phyloP scores from a whole-genome alignment of 2,113 vertebrate genomes.

The Paracanthobrama guichenoti region DNA sequence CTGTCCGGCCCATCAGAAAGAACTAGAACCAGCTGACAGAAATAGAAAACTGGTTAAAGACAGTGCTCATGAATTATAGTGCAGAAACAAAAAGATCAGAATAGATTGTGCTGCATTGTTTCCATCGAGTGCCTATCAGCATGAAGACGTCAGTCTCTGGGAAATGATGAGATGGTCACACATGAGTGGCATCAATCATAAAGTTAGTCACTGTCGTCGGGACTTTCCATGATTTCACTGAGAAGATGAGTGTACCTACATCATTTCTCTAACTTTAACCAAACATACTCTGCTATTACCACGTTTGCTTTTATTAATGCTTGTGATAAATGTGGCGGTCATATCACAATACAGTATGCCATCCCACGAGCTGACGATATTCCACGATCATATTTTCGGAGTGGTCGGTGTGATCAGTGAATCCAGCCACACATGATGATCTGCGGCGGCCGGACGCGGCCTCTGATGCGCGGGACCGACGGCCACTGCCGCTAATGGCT shows the following conservation, averaged over 20 bases:
- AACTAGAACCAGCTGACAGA: background rate
- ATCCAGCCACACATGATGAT: conserved; percentile 52
- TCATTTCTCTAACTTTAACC: background rate
- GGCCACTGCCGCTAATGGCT: conserved; percentile 76
- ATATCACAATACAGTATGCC: background rate
- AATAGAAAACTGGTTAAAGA: background rate
- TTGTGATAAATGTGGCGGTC: background rate
- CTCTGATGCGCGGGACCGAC: conserved; percentile 64
- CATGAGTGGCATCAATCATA: background rate
- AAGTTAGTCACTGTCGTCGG: conserved; percentile 16
- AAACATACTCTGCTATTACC: background rate
- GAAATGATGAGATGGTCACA: conserved; percentile 25
- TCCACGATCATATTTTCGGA: background rate
- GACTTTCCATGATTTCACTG: conserved; percentile 2
- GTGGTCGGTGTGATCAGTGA: conserved; percentile 50
- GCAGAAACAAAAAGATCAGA: background rate
- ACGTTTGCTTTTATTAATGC: background rate
- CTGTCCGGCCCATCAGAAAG: background rate
- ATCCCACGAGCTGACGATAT: background rate
- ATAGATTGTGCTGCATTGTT: conserved; percentile 7
- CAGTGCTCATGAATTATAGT: background rate
- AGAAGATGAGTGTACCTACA: background rate
- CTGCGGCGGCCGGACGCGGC: conserved; percentile 34
- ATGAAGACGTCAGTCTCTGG: background rate
- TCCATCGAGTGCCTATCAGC: background rate